These are phyloP conservation scores for Frankliniella fusca DNA, from an alignment of 2,888 invertebrate species.

Conservation along the genomic window DNA sequence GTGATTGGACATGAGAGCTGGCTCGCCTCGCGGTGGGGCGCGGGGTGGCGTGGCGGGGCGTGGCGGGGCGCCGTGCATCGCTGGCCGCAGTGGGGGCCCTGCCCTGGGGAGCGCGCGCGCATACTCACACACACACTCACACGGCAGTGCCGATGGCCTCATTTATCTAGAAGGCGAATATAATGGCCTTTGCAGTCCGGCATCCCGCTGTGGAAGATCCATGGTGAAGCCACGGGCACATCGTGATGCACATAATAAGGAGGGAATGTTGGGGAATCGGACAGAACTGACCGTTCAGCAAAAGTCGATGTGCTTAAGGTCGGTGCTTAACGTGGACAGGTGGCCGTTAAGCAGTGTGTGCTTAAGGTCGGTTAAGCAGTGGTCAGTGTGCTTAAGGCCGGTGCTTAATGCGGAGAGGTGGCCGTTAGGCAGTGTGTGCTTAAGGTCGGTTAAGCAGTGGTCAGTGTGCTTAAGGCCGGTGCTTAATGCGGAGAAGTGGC, in stretches of 20 bases:
- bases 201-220: background rate
- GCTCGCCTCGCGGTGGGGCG: background rate
- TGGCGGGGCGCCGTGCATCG: background rate
- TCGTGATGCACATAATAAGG: background rate
- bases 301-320: too few relatives aligned
- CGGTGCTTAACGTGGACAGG: too few relatives aligned
- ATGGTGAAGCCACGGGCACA: background rate
- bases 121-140: constrained; percentile 12
- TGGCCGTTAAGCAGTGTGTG: too few relatives aligned
- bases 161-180: constrained; percentile 24
- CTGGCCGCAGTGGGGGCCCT: background rate
- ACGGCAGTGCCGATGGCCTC: background rate
- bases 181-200: background rate
- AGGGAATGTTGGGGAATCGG: background rate
- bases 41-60: background rate
- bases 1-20: background rate
- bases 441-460: too few relatives aligned
- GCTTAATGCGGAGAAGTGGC: too few relatives aligned
- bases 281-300: too few relatives aligned
- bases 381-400: too few relatives aligned
- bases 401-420: too few relatives aligned
- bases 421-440: too few relatives aligned
- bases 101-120: background rate
- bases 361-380: too few relatives aligned
- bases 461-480: too few relatives aligned